Evolutionary conservation across 2,888 invertebrate species (phyloP), one percentile per base, ranked within the genome.

Genomic region (Ypsolopha sequella): DNA sequence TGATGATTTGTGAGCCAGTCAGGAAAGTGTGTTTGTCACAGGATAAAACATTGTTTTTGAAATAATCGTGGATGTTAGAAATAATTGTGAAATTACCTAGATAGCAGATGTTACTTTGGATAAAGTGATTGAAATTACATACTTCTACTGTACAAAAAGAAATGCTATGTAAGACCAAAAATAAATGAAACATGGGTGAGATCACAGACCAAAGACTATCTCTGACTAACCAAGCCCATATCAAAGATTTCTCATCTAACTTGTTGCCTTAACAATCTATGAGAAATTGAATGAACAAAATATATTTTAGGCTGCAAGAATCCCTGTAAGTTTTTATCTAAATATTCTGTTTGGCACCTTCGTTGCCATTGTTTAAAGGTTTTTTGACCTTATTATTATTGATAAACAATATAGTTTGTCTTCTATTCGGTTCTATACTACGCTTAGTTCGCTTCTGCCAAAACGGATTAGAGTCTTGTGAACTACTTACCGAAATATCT

Each of bases 361-460:
- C 60, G 57, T 60, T 66, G 52, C 62, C 60, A 63, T 64, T 73
- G 55, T 68, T 64, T 58, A 71, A 57, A 39, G 74, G 65, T 64
- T 68, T 74, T 34, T 73, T 73, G 51, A 76, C 76, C 59, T 78
- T 68, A 73, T 81, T 84, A 65, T 87, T 87, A 67, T 87, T 87
- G 55, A 87, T 87, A 57, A 85, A 82, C 43, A 87, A 62, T 56
- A 87, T 87, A 51, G 87, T 87, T 70, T 86, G 84, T 57, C 87
- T 70, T 62, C 87, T 76, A 61, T 84, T 85, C 41, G 87, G 84
- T 56, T 87, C 85, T 62, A 81, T 62, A 54, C 62, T 68, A 65
- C 80, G 76, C 59, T 78, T 81, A 52, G 71, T 77, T 60, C 82
- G 65, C 60, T 77, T 84, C 62, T 82, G 75, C 85, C 85, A 85